Evolutionary conservation across 2,797 vertebrate species (phyloP), one percentile per base, ranked within the genome.

Genomic region (Gobionotothen gibberifrons): DNA sequence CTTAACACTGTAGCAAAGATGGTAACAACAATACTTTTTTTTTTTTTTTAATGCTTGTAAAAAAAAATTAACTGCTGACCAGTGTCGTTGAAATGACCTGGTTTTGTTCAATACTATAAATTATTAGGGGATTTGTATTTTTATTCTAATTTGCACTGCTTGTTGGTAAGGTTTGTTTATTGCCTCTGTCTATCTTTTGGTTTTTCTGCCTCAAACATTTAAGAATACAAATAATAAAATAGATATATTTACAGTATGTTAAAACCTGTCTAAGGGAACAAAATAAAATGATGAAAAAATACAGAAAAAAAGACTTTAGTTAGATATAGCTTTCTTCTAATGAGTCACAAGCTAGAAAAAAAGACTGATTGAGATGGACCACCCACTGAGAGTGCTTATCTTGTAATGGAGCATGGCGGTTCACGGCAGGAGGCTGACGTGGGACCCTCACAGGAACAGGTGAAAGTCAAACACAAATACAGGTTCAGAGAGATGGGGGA

Each of bases 381-480:
- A 94, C 94, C 93, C 75, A 61, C 81, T 58, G 78, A 69, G 81
- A 77, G 59, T 8, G 83, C 82, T 93, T 86, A 62, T 90, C 58
- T 80, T 82, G 92, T 91, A 94, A 93, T 93, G 93, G 85, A 92
- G 90, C 93, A 69, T 94, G 79, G 76, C 68, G 52, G 60, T 73
- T 85, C 81, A 71, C 58, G 42, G 80, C 76, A 68, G 82, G 83
- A 85, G 74, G 85, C 76, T 69, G 84, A 81, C 72, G 56, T 70
- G 86, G 86, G 87, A 87, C 92, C 93, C 93, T 87, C 88, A 92
- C 84, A 89, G 88, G 82, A 87, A 87, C 84, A 32, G 72, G 92
- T 92, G 87, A 93, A 94, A 93, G 88, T 92, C 82, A 84, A 86
- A 89, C 93, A 93, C 81, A 91, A 82, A 87, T 74, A 79, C 39